Evolutionary conservation across 2,888 invertebrate species (phyloP).

Genomic region (Euzetes globulus): DNA sequence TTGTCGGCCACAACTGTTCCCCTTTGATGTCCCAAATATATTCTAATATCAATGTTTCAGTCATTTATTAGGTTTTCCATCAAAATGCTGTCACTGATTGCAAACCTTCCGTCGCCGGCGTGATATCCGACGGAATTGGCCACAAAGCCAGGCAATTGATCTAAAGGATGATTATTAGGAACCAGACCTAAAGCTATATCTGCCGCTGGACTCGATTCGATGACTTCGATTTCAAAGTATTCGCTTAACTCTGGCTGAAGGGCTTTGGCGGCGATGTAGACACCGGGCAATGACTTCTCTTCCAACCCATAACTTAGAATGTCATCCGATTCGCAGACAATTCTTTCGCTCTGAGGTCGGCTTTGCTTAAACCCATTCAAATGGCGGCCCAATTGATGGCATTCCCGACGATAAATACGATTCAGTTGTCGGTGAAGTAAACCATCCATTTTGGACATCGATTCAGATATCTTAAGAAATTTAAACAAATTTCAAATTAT

Average conservation of each 20-base stretch:
- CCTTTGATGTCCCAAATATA: constrained; percentile 47
- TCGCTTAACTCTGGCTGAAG: constrained; percentile 45
- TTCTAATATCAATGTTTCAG: background rate
- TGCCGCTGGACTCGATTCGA: constrained; percentile 46
- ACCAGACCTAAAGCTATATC: constrained; percentile 48
- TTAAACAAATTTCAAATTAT: background rate
- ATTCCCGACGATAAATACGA: constrained; percentile 39
- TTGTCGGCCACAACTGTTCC: constrained; percentile 48
- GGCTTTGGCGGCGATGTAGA: constrained; percentile 47
- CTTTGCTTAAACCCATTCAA: background rate
- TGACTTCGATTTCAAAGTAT: constrained; percentile 49
- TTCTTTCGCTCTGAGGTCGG: constrained; percentile 4
- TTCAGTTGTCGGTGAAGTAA: constrained; percentile 40
- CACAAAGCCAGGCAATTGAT: constrained; percentile 49
- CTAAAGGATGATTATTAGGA: constrained; percentile 47
- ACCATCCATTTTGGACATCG: constrained; percentile 41
- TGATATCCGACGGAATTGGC: constrained; percentile 49
- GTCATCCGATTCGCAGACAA: constrained; percentile 17
- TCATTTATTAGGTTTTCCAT: background rate
- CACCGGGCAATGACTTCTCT: constrained; percentile 46
- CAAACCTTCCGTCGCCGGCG: constrained; percentile 48
- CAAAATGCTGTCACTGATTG: constrained; percentile 44
- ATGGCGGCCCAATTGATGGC: constrained; percentile 24
- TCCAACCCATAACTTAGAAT: constrained; percentile 46
- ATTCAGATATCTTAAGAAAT: background rate